Conservation (phyloP, 2,888 invertebrate genomes). For the Watsonalla binaria region DNA sequence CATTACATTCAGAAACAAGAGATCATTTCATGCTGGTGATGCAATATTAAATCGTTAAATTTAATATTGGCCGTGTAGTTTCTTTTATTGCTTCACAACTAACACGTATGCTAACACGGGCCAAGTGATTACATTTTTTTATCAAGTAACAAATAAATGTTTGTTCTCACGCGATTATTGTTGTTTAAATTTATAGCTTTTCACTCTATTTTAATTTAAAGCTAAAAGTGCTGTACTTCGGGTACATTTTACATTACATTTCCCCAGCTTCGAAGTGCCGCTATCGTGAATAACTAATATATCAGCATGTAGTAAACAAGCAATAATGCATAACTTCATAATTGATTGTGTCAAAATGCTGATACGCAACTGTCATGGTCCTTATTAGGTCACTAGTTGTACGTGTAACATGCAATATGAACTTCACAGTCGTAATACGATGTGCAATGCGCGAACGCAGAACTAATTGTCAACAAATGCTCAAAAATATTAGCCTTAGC, state of each 20-base stretch:
- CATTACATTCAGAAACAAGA: constrained; percentile 26
- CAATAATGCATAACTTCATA: constrained; percentile 39
- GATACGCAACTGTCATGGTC: constrained; percentile 43
- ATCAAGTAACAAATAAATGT: constrained; percentile 60
- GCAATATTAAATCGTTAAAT: constrained; percentile 76
- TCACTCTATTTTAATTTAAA: constrained; percentile 45
- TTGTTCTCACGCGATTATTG: constrained; percentile 71
- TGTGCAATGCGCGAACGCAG: constrained; percentile 19
- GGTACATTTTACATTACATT: constrained; percentile 17
- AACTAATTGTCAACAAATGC: background rate
- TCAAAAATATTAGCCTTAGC: background rate
- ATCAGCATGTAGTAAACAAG: constrained; percentile 28
- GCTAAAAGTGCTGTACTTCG: constrained; percentile 35
- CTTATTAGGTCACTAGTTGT: constrained; percentile 57
- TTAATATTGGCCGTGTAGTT: constrained; percentile 72
- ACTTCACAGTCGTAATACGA: constrained; percentile 34
- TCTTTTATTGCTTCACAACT: constrained; percentile 73
- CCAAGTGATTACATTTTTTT: constrained; percentile 60
- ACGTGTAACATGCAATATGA: constrained; percentile 47
- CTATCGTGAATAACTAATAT: constrained; percentile 7
- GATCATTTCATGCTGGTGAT: constrained; percentile 51
- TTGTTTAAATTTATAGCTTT: constrained; percentile 52
- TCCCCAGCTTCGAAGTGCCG: background rate
- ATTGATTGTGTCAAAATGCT: constrained; percentile 52
- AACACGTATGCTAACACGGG: constrained; percentile 63